Evolutionary conservation across 2,888 invertebrate species (phyloP), one percentile per base, ranked within the genome.

Genomic region (Dinocampus coccinellae): DNA sequence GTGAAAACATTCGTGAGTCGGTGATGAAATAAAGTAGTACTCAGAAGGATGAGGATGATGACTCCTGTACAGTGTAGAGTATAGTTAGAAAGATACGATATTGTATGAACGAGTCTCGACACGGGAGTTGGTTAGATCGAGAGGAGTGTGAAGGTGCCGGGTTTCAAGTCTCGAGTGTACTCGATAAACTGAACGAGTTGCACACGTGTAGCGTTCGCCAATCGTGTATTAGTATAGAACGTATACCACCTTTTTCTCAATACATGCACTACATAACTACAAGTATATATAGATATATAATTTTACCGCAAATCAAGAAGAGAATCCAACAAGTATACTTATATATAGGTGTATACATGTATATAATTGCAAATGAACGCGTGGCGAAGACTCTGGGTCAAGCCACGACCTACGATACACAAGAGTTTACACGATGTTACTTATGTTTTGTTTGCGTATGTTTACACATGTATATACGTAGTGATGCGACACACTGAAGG

Each of bases 311-410:
- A 29, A 29, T 29, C 33, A 16, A 6, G n/a, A 10, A 22, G 13
- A n/a, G 6, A 42, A 13, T 7, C 11, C 29, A 6, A 34, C 36
- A 24, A 53, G 57, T 57, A 47, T 47, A 3, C 13, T 13, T n/a
- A 39, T 39, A 47, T 16, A 47, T 16, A 47, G 16, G 16, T 47
- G 16, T 47, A n/a, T 47, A 7, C 16, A 47, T 16, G 16, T 16
- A 16, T 47, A 47, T 70, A 34, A 29, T 60, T 22, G 66, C 58
- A 64, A 53, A 29, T 63, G 58, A 63, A 58, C 66, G 26, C 26
- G 33, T n/a, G 7, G 52, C 34, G 58, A 39, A n/a, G 83, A 83
- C 80, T 84, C 79, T 85, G 79, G 84, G 84, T 85, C 84, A 81
- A 84, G 76, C 77, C 82, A 72, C 79, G 84, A 85, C 83, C 84